Evolutionary conservation across 2,113 vertebrate species (phyloP), one percentile per base, ranked within the genome.

Genomic region (Rhea americana): DNA sequence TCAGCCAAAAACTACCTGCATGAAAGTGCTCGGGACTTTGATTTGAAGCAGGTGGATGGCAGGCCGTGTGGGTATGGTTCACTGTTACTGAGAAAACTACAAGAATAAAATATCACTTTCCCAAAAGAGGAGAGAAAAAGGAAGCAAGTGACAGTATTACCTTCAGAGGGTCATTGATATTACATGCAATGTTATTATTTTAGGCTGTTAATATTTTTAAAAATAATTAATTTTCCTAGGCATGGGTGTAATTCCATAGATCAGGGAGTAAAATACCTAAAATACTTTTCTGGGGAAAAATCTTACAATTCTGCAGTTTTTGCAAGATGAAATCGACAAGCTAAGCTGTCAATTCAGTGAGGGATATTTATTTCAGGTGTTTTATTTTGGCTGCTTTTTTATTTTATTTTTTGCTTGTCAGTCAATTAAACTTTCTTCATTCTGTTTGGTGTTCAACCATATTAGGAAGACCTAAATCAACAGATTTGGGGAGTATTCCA

Each of bases 401-500:
- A 51, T 87, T 75, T 63, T 11, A 1, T 12, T 62, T 93, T 90
- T 35, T 72, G 19, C 32, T 79, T 85, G 85, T 93, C 71, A 51
- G 72, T 94, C 92, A 96, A 78, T 96, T 90, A 74, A 92, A 93
- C 51, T 81, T 87, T 89, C 66, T 96, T 96, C 55, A 71, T 85
- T 18, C 43, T 35, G 58, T 93, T 81, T 91, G 62, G 84, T 58
- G 62, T 71, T 83, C 74, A 82, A 81, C 66, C 61, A 82, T 32
- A 47, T 71, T 88, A 96, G 95, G 75, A 94, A 97, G 94, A 78
- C 73, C 37, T 71, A 41, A 75, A 71, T 91, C 94, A 94, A 96
- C 96, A 97, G 77, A 94, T 93, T 93, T 90, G 35, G 81, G 62
- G 72, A 97, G 93, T 88, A 96, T 86, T 73, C 96, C 81, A 91